Evolutionary conservation across 2,888 invertebrate species (phyloP).

Genomic region (Acronicta alni): DNA sequence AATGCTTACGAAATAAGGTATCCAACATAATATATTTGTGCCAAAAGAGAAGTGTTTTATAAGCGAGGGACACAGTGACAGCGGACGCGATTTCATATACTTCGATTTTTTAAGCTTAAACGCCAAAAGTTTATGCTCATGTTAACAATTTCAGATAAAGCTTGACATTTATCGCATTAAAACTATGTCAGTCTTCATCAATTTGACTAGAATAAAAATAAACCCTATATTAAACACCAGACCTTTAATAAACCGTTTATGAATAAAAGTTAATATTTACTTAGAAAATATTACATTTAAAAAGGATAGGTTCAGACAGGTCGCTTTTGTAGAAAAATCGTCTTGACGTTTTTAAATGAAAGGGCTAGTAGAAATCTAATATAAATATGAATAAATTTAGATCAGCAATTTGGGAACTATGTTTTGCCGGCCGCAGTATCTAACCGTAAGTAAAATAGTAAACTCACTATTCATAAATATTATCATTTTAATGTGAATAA

Average conservation of each 20-base stretch:
- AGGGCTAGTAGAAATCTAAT: not conserved
- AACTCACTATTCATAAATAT: no score
- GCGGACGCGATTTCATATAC: conserved; percentile 12
- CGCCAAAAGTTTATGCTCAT: no score
- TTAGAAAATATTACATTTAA: not conserved
- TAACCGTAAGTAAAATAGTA: not conserved
- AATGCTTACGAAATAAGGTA: conserved; percentile 54
- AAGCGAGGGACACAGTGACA: conserved; percentile 13
- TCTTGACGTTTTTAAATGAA: not conserved
- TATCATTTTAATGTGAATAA: no score
- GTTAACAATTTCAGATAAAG: no score
- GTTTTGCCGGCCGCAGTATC: no score
- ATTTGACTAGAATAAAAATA: not conserved
- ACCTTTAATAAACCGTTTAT: not conserved
- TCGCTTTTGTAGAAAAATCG: not conserved
- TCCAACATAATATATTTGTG: conserved; percentile 45
- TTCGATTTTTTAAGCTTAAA: not conserved
- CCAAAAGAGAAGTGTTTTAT: conserved; percentile 31
- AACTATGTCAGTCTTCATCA: not conserved
- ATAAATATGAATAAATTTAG: not conserved
- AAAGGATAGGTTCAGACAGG: not conserved
- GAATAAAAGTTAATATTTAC: not conserved
- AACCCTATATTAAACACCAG: not conserved
- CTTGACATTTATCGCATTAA: not conserved
- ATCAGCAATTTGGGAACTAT: not conserved